phyloP scores from a whole-genome alignment of 92 coral and sea anemone genomes.

The Phenganax subtilis region DNA sequence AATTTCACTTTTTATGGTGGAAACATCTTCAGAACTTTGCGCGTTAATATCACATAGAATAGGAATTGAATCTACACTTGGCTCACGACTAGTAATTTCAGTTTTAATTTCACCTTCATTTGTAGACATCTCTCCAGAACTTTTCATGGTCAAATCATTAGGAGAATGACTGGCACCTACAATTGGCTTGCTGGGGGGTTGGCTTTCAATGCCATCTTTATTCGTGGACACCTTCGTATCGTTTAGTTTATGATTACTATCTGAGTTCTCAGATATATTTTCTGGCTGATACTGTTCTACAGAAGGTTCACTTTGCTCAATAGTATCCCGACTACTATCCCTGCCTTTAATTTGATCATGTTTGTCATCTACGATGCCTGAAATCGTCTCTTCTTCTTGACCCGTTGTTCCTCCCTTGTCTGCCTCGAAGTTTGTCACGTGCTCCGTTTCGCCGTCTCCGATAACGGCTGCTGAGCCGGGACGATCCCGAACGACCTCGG shows the following conservation, averaged over 20 bases:
- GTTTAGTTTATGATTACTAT: not conserved
- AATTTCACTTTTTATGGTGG: not conserved
- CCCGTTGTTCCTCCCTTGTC: conserved; percentile 20
- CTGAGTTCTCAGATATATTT: not conserved
- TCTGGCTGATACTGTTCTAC: not conserved
- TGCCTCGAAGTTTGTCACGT: not conserved
- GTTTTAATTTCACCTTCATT: not conserved
- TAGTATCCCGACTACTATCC: not conserved
- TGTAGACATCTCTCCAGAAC: not conserved
- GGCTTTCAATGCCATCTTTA: no score
- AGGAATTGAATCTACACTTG: no score
- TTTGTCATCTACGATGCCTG: not conserved
- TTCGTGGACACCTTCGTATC: not conserved
- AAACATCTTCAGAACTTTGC: no score
- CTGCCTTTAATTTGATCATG: not conserved
- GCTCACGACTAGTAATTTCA: not conserved
- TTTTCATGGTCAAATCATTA: not conserved
- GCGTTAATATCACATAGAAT: no score
- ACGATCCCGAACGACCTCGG: not conserved
- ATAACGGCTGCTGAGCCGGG: not conserved
- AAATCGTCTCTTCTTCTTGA: not conserved
- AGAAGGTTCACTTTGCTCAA: not conserved
- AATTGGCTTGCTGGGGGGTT: no score
- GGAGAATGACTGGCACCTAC: no score
- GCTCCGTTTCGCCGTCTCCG: not conserved